A percentile compares a stretch with the other conserved stretches of the same genome.
Conservation (phyloP, 2,888 invertebrate genomes). For the Therioaphis trifolii region DNA sequence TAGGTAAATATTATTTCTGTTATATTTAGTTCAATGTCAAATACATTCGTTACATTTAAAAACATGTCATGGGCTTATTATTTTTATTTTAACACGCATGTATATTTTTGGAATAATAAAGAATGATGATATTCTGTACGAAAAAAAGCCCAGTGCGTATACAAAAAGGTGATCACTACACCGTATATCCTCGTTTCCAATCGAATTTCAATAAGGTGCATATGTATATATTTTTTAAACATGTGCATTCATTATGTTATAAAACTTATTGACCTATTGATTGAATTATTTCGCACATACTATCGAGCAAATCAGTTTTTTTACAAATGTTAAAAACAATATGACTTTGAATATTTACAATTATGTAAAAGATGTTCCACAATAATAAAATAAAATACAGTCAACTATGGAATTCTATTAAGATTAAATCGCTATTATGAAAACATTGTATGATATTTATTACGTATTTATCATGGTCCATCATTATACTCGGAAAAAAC, state of each 20-base stretch:
- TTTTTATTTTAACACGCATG: slow-evolving; percentile 43
- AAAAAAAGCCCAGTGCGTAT: slow-evolving; percentile 1
- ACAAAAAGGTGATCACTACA: slow-evolving; percentile 48
- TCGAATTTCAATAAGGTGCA: slow-evolving; percentile 31
- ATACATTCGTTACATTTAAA: slow-evolving; percentile 33
- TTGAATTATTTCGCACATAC: neutral
- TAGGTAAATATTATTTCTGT: slow-evolving; percentile 11
- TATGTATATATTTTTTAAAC: neutral
- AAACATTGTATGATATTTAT: too few species aligned
- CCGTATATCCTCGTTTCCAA: slow-evolving; percentile 60
- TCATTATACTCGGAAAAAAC: too few species aligned
- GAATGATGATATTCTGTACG: slow-evolving; percentile 23
- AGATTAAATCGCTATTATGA: too few species aligned
- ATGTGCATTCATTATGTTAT: neutral
- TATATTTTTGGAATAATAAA: slow-evolving; percentile 3
- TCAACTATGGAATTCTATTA: too few species aligned
- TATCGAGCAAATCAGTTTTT: neutral
- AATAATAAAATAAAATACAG: too few species aligned
- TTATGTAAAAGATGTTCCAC: too few species aligned
- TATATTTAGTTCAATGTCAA: slow-evolving; percentile 36
- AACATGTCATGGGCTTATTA: slow-evolving; percentile 47
- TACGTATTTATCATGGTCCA: too few species aligned
- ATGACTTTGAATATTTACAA: too few species aligned
- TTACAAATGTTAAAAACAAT: too few species aligned
- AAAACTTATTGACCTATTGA: neutral